Conservation (phyloP, 2,113 vertebrate species). For the Carassius carassius region DNA sequence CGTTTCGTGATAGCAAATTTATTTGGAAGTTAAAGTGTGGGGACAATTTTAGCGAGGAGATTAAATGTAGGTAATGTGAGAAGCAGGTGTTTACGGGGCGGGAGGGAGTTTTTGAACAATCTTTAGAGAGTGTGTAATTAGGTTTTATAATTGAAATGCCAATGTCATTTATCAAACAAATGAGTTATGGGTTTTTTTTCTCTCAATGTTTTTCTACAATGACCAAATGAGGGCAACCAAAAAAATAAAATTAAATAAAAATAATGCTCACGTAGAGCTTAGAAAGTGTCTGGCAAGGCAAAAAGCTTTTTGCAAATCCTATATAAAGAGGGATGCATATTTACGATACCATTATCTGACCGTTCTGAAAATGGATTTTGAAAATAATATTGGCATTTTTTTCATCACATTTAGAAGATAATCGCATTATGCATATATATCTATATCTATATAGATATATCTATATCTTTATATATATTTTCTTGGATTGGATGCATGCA, state of each 20-base stretch:
- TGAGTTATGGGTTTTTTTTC: not conserved
- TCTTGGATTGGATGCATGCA: slow-evolving; percentile 64
- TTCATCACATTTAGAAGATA: slow-evolving; percentile 59
- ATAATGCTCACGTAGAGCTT: not conserved
- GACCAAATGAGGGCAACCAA: slow-evolving; percentile 20
- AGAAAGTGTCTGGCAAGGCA: not conserved
- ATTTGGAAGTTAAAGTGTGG: slow-evolving; percentile 42
- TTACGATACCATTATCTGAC: slow-evolving; percentile 45
- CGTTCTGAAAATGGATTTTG: slow-evolving; percentile 52
- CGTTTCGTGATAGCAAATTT: slow-evolving; percentile 37
- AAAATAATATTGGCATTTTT: slow-evolving; percentile 60
- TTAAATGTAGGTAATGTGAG: slow-evolving; percentile 41
- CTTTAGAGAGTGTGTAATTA: slow-evolving; percentile 35
- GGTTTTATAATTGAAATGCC: slow-evolving; percentile 39
- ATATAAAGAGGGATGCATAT: slow-evolving; percentile 30
- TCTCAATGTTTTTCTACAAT: not conserved
- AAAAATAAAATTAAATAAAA: not conserved
- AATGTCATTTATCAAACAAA: slow-evolving; percentile 36
- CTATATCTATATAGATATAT: slow-evolving; percentile 36
- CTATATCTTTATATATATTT: slow-evolving; percentile 65
- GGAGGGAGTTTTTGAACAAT: slow-evolving; percentile 13
- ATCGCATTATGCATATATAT: slow-evolving; percentile 40
- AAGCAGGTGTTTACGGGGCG: slow-evolving; percentile 26
- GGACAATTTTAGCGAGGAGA: slow-evolving; percentile 35
- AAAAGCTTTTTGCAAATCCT: slow-evolving; percentile 35